phyloP scores from a whole-genome alignment of 2,797 vertebrate species.

The Hirundo rustica region DNA sequence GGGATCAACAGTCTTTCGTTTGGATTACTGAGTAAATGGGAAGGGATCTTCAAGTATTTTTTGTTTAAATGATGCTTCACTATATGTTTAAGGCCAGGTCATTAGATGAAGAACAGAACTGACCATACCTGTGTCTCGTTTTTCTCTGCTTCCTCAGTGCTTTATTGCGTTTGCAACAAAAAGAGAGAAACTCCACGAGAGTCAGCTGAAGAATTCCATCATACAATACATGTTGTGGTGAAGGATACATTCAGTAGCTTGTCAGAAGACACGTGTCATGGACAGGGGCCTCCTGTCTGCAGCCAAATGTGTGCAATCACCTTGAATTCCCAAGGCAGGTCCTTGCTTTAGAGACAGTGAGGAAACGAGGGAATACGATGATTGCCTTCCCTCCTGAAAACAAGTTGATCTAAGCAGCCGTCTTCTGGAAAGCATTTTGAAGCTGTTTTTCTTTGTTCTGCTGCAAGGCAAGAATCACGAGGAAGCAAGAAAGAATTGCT shows the following conservation, averaged over 20 bases:
- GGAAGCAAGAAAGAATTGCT: neutral
- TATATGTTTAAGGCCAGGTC: neutral
- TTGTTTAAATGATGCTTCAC: neutral
- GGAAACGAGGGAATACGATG: neutral
- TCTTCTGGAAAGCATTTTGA: neutral
- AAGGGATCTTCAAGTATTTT: neutral
- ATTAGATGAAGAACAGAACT: neutral
- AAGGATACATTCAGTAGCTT: neutral
- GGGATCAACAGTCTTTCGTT: neutral
- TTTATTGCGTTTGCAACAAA: neutral
- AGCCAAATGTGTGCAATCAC: accelerated
- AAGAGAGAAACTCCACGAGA: neutral
- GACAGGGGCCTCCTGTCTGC: neutral
- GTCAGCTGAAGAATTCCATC: neutral
- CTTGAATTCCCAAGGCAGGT: neutral
- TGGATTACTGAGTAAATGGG: neutral
- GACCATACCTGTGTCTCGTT: neutral
- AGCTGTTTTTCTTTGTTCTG: neutral
- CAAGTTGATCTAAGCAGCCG: neutral
- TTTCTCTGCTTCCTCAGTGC: neutral
- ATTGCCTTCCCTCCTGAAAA: neutral
- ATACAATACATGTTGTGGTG: neutral
- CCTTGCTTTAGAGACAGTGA: neutral
- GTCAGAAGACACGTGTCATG: neutral
- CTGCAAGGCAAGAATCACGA: neutral